These are phyloP conservation scores for Ariopsis seemanni DNA, from an alignment of 2,113 vertebrate species.

Conservation along the genomic window DNA sequence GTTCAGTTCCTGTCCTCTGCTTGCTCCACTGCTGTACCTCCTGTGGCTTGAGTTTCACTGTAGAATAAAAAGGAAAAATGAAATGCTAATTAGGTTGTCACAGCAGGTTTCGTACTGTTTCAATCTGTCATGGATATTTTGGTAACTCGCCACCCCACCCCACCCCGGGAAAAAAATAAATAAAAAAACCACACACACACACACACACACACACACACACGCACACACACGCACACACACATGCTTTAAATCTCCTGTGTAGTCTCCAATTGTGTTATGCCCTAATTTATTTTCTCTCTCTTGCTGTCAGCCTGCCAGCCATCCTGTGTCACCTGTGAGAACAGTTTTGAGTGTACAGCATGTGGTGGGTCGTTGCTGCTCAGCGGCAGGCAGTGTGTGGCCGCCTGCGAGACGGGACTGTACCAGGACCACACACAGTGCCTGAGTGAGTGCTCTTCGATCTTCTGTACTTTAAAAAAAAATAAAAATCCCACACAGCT, in stretches of 20 bases:
- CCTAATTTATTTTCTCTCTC: conserved; percentile 18
- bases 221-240: background rate
- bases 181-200: background rate
- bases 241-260: background rate
- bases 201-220: background rate
- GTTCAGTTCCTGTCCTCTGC: background rate
- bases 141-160: background rate
- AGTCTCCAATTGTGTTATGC: conserved; percentile 18
- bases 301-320: conserved; percentile 73
- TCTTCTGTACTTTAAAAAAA: background rate
- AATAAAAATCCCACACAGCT: too few relatives aligned
- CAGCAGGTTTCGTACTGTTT: conserved; percentile 36
- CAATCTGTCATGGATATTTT: conserved; percentile 31
- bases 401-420: conserved; percentile 69
- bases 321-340: conserved; percentile 73
- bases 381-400: conserved; percentile 73
- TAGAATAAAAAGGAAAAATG: background rate
- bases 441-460: conserved; percentile 66
- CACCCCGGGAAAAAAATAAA: background rate
- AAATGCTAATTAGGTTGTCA: conserved; percentile 34
- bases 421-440: conserved; percentile 73
- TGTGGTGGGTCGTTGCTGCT: conserved; percentile 71
- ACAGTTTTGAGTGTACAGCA: conserved; percentile 71
- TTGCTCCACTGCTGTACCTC: background rate
- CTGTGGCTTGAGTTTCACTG: conserved; percentile 13